phyloP scores from a whole-genome alignment of 2,888 invertebrate species.

The Epicampocera succincta region DNA sequence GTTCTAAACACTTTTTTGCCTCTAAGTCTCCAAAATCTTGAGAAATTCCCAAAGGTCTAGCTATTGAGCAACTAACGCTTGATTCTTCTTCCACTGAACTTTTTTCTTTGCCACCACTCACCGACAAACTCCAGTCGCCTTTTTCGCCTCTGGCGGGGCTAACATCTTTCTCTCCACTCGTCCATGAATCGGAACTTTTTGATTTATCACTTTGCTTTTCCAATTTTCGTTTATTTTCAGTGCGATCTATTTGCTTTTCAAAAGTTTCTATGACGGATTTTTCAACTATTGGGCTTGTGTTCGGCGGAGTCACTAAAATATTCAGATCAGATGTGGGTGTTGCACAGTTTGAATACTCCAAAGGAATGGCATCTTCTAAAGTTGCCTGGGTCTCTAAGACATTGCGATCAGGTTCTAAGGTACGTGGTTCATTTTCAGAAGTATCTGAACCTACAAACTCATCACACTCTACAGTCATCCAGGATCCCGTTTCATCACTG shows the following conservation, averaged over 20 bases:
- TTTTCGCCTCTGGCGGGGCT: slow-evolving; percentile 83
- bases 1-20: slow-evolving; percentile 82
- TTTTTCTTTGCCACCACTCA: slow-evolving; percentile 83
- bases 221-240: slow-evolving; percentile 84
- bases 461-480: slow-evolving; percentile 87
- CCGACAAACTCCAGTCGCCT: slow-evolving; percentile 82
- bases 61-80: slow-evolving; percentile 90
- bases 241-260: slow-evolving; percentile 73
- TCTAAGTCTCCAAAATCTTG: slow-evolving; percentile 87
- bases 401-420: slow-evolving; percentile 80
- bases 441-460: slow-evolving; percentile 86
- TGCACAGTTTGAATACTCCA: slow-evolving; percentile 82
- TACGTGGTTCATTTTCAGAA: slow-evolving; percentile 83
- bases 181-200: slow-evolving; percentile 91
- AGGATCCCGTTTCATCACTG: slow-evolving; percentile 87
- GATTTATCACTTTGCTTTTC: slow-evolving; percentile 85
- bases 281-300: slow-evolving; percentile 84
- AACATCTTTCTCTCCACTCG: slow-evolving; percentile 88
- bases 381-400: slow-evolving; percentile 83
- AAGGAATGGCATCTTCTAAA: slow-evolving; percentile 84
- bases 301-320: slow-evolving; percentile 85
- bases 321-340: slow-evolving; percentile 81
- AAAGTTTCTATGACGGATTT: slow-evolving; percentile 80
- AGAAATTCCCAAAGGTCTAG: slow-evolving; percentile 89
- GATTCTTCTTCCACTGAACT: slow-evolving; percentile 88